A percentile compares a stretch with the other conserved stretches of the same genome.
Evolutionary conservation across 1,140 invertebrate genomes (phyloP).

Genomic region (Neotoxoptera formosana): DNA sequence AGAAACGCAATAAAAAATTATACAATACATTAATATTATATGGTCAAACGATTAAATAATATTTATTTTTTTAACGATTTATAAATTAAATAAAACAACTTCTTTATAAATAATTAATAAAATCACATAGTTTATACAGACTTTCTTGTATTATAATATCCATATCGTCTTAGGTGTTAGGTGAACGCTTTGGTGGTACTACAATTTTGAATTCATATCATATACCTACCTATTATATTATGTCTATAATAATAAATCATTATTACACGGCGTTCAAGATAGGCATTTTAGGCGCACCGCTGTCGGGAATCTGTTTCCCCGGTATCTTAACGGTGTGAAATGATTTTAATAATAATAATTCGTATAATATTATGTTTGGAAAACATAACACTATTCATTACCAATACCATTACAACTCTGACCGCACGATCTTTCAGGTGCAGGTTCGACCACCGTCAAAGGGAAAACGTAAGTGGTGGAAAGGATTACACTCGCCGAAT

Average conservation of each 20-base stretch:
- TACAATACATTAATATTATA: not conserved
- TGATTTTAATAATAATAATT: not conserved
- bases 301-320: not conserved
- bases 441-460: no score
- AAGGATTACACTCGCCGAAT: no score
- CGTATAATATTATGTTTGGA: not conserved
- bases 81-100: not conserved
- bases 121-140: not conserved
- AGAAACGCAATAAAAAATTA: not conserved
- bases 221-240: no score
- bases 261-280: not conserved
- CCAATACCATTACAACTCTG: not conserved
- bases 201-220: not conserved
- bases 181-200: not conserved
- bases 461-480: no score
- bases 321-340: not conserved
- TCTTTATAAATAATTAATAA: not conserved
- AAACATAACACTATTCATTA: not conserved
- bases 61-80: not conserved
- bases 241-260: not conserved
- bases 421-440: no score
- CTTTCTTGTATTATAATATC: not conserved
- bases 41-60: not conserved
- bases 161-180: not conserved
- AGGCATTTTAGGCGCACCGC: not conserved